A percentile compares a stretch with the other conserved stretches of the same genome.
These are phyloP conservation scores for Penelope pileata DNA, from an alignment of 2,113 vertebrate genomes.

Conservation along the genomic window DNA sequence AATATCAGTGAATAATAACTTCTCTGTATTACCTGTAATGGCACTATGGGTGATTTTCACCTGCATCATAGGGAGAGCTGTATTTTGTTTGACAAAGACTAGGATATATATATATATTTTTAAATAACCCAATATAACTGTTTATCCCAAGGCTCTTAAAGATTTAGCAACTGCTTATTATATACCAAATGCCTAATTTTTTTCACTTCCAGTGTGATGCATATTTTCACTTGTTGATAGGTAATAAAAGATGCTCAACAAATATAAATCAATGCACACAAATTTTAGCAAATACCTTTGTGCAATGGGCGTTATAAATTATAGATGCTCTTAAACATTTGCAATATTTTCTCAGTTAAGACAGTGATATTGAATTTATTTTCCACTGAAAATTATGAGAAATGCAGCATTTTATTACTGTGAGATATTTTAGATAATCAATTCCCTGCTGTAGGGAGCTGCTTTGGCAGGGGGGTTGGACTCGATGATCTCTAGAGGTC, in stretches of 20 bases:
- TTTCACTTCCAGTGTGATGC: background rate
- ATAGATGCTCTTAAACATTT: background rate
- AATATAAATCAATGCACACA: background rate
- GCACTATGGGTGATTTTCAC: background rate
- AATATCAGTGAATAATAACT: constrained; percentile 46
- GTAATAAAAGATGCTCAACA: background rate
- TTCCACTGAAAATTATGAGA: background rate
- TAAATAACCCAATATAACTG: background rate
- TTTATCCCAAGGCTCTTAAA: background rate
- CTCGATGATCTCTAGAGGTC: no score
- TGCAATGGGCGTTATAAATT: background rate
- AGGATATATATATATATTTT: background rate
- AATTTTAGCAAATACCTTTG: background rate
- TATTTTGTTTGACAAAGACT: background rate
- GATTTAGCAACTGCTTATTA: background rate
- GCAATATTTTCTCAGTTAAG: background rate
- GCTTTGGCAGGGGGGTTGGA: no score
- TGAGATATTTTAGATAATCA: background rate
- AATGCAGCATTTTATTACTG: background rate
- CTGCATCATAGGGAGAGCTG: background rate
- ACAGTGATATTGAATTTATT: background rate
- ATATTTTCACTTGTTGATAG: background rate
- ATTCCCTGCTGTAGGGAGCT: no score
- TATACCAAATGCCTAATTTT: background rate
- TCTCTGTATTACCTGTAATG: constrained; percentile 33